phyloP scores from a whole-genome alignment of 2,888 invertebrate genomes.

The Eutolmus rufibarbis region DNA sequence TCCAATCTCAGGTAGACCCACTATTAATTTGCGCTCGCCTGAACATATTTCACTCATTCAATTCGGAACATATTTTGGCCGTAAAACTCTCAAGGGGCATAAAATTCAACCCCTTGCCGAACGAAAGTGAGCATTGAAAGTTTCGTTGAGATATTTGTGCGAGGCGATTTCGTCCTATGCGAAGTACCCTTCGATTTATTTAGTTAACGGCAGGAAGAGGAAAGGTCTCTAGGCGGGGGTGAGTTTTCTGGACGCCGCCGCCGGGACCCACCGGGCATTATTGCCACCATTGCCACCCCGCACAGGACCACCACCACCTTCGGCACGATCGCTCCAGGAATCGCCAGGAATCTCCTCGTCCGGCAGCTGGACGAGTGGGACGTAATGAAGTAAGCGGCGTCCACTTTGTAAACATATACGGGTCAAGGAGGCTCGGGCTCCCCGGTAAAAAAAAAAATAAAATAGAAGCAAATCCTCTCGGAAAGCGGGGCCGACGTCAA shows the following conservation, averaged over 20 bases:
- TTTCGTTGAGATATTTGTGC: background rate
- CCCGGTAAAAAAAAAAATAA: background rate
- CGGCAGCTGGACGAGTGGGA: slow-evolving; percentile 1
- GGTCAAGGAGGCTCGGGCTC: slow-evolving; percentile 41
- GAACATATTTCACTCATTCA: slow-evolving; percentile 46
- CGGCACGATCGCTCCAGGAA: background rate
- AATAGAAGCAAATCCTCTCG: background rate
- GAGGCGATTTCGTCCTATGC: background rate
- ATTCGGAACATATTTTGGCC: slow-evolving; percentile 48
- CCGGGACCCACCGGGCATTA: background rate
- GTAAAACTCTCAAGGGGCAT: slow-evolving; percentile 45
- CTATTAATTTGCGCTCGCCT: slow-evolving; percentile 46
- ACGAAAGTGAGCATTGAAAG: background rate
- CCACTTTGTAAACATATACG: slow-evolving; percentile 46
- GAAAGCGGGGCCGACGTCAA: background rate
- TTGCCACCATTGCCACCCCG: slow-evolving; percentile 27
- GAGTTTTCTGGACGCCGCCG: background rate
- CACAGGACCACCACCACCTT: background rate
- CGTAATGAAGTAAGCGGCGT: slow-evolving; percentile 41
- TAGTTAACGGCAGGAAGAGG: slow-evolving; percentile 44
- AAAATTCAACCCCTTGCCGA: slow-evolving; percentile 32
- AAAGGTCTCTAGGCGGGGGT: background rate
- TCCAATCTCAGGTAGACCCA: slow-evolving; percentile 19
- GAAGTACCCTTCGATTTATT: slow-evolving; percentile 48
- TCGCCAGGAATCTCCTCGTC: background rate